phyloP scores from a whole-genome alignment of 2,797 vertebrate species.

The Rhinophrynus dorsalis region DNA sequence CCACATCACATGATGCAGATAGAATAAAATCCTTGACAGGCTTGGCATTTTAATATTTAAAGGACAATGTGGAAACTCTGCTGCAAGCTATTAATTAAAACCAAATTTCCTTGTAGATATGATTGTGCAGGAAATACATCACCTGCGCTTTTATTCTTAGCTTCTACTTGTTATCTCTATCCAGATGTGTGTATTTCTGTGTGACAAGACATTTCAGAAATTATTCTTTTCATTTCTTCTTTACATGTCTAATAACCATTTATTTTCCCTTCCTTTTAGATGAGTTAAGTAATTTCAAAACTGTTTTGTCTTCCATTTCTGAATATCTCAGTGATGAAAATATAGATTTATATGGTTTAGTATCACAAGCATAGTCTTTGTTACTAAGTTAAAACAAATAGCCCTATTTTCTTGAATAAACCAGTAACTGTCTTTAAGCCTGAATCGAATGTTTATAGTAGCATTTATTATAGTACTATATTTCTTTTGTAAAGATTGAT shows the following conservation, averaged over 20 bases:
- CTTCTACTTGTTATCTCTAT: conserved; percentile 21
- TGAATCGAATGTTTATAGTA: no score
- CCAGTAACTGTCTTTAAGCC: no score
- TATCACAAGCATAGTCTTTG: no score
- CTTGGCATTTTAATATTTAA: conserved; percentile 40
- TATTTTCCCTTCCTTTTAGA: no score
- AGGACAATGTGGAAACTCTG: conserved; percentile 12
- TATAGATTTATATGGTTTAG: no score
- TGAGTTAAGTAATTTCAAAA: no score
- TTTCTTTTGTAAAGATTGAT: no score
- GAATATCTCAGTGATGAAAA: no score
- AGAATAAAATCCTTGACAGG: conserved; percentile 37
- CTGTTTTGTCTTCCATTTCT: no score
- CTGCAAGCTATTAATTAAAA: conserved; percentile 46
- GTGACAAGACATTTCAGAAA: conserved; percentile 12
- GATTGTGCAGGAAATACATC: conserved; percentile 24
- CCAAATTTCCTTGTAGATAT: conserved; percentile 38
- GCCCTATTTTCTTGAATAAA: no score
- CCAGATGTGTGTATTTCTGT: conserved; percentile 1
- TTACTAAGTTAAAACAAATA: no score
- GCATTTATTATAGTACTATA: no score
- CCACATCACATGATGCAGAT: conserved; percentile 13
- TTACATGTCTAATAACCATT: background rate
- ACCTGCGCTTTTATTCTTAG: conserved; percentile 1
- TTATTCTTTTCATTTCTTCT: background rate